phyloP scores from a whole-genome alignment of 1,140 invertebrate species.

The Heliothis subflexa region DNA sequence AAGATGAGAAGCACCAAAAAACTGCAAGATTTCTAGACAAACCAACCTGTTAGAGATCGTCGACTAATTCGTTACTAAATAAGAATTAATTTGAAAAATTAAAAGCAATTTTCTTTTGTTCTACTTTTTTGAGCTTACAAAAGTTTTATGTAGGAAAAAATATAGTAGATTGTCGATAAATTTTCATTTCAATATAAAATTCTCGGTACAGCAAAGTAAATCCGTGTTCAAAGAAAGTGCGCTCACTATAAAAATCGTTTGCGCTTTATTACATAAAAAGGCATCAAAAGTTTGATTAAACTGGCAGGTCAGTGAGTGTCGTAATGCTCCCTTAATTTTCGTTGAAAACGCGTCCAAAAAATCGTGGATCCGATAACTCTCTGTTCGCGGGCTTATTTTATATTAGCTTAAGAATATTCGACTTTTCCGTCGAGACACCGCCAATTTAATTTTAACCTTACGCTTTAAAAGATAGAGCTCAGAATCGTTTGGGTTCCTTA shows the following conservation, averaged over 20 bases:
- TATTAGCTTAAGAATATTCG: conserved; percentile 65
- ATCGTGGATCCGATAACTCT: conserved; percentile 70
- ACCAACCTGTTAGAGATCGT: neutral
- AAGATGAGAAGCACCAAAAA: too few relatives aligned
- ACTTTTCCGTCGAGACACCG: conserved; percentile 47
- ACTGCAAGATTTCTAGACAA: neutral
- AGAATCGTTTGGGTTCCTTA: conserved; percentile 19
- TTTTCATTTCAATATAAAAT: conserved; percentile 19
- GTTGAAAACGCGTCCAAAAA: conserved; percentile 58
- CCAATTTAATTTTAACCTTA: conserved; percentile 37
- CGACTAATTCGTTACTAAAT: neutral
- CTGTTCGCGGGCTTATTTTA: conserved; percentile 57
- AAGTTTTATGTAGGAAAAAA: neutral
- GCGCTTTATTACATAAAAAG: conserved; percentile 49
- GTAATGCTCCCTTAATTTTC: conserved; percentile 63
- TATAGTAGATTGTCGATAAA: neutral
- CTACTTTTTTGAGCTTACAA: too few relatives aligned
- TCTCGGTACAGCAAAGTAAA: conserved; percentile 17
- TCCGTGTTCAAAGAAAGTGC: neutral
- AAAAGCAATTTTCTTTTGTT: neutral
- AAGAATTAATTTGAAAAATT: neutral
- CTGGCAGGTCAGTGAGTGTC: conserved; percentile 57
- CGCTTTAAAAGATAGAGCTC: neutral
- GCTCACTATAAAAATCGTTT: conserved; percentile 30
- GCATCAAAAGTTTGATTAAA: conserved; percentile 49